Evolutionary conservation across 2,797 vertebrate species (phyloP), one percentile per base, ranked within the genome.

Genomic region (Danio aesculapii): DNA sequence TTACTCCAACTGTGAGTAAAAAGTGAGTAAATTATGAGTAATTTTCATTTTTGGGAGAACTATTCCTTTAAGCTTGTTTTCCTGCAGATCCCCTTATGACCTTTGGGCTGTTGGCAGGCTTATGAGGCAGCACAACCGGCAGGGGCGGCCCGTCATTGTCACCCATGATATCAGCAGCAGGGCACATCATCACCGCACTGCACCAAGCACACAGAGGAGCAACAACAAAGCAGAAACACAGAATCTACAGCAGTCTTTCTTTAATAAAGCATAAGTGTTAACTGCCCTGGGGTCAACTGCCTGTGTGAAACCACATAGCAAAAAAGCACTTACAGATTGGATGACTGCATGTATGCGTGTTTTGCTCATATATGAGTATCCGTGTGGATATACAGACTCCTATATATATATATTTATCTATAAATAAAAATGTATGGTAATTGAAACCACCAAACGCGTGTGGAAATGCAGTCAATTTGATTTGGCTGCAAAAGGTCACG

Each of bases 381-480:
- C 55, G 12, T 39, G 75, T 50, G 50, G 71, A 59, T 49, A 62
- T 84, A 74, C 84, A 87, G 46, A 85, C 90, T 83, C 84, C 90
- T 91, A 85, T 91, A 94, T 92, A 49, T 49, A 49, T 49, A 53
- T 92, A 49, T 49, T 2, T 49, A 53, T 30, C 3, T 30, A 30
- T 53, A 53, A 85, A 92, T 61, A 72, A 93, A 94, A 93, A 94
- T 91, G 86, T 92, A 95, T 94, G 93, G 88, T 94, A 95, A 96
- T 92, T 94, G 94, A 95, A 97, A 94, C 88, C 91, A 91, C 90
- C 90, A 89, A 94, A 95, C 95, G 92, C 94, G 95, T 95, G 84
- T 87, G 91, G 90, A 94, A 96, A 96, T 83, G 87, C 89, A 95
- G 94, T 95, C 94, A 93, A 91, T 96, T 96, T 94, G 91, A 95